These are phyloP conservation scores for Zootermopsis nevadensis DNA, from an alignment of 2,888 invertebrate genomes.

Conservation along the genomic window DNA sequence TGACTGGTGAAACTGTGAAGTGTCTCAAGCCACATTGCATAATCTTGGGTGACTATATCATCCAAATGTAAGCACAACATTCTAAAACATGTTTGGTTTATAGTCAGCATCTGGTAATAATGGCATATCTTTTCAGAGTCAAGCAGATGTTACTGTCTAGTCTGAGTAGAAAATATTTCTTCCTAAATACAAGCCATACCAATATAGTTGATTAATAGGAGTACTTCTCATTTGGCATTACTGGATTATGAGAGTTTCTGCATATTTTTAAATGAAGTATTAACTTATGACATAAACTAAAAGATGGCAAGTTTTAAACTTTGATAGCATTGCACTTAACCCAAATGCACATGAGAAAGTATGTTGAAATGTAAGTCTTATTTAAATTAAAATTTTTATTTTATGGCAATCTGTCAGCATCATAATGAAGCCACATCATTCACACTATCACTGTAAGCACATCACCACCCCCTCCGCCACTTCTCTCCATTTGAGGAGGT, in stretches of 20 bases:
- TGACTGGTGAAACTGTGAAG: background rate
- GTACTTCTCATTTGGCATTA: background rate
- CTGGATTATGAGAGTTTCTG: background rate
- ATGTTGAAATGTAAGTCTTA: slow-evolving; percentile 3
- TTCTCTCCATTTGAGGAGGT: slow-evolving; percentile 47
- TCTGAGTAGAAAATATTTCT: background rate
- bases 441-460: slow-evolving; percentile 53
- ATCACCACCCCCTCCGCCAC: slow-evolving; percentile 52
- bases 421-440: background rate
- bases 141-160: background rate
- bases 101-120: background rate
- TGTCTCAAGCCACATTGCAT: background rate
- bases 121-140: background rate
- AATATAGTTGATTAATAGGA: background rate
- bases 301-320: slow-evolving; percentile 31
- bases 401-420: slow-evolving; percentile 23
- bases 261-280: background rate
- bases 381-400: slow-evolving; percentile 22
- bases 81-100: background rate
- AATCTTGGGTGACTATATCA: background rate
- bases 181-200: background rate
- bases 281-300: background rate
- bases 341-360: slow-evolving; percentile 14
- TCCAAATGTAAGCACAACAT: background rate
- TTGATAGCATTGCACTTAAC: slow-evolving; percentile 38